These are phyloP conservation scores for Barbus barbus DNA, from an alignment of 2,113 vertebrate species.

Conservation along the genomic window DNA sequence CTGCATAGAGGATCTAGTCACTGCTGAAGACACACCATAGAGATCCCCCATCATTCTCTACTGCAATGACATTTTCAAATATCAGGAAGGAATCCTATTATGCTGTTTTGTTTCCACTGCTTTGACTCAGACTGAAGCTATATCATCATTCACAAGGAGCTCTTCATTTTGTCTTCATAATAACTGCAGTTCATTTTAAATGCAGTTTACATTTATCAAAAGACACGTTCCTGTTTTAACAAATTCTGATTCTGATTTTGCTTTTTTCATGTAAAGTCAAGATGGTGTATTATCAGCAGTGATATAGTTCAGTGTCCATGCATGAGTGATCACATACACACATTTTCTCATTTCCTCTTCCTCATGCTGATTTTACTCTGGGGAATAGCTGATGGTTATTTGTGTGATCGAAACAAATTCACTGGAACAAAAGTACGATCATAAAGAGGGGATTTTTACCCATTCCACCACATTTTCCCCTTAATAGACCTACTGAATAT, in stretches of 20 bases:
- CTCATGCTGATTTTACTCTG: conserved; percentile 15
- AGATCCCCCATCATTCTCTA: conserved; percentile 8
- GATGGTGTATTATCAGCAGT: background rate
- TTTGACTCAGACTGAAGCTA: background rate
- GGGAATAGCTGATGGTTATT: conserved; percentile 8
- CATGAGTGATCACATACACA: conserved; percentile 22
- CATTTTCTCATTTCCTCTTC: conserved; percentile 32
- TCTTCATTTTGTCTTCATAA: background rate
- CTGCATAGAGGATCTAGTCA: conserved; percentile 26
- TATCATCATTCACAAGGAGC: background rate
- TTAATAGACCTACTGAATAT: background rate
- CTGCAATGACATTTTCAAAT: background rate
- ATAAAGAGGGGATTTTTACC: conserved; percentile 7
- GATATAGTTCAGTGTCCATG: background rate
- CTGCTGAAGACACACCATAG: conserved; percentile 47
- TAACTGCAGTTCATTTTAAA: background rate
- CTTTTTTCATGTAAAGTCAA: background rate
- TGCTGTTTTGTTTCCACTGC: conserved; percentile 27
- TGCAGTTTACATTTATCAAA: background rate
- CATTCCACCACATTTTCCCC: background rate
- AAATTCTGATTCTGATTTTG: background rate
- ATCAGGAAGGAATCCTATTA: background rate
- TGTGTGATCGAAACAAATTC: conserved; percentile 35
- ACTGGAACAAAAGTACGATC: conserved; percentile 27
- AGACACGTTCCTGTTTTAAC: background rate